phyloP scores from a whole-genome alignment of 92 coral and sea anemone species.

The Paragorgia papillata region DNA sequence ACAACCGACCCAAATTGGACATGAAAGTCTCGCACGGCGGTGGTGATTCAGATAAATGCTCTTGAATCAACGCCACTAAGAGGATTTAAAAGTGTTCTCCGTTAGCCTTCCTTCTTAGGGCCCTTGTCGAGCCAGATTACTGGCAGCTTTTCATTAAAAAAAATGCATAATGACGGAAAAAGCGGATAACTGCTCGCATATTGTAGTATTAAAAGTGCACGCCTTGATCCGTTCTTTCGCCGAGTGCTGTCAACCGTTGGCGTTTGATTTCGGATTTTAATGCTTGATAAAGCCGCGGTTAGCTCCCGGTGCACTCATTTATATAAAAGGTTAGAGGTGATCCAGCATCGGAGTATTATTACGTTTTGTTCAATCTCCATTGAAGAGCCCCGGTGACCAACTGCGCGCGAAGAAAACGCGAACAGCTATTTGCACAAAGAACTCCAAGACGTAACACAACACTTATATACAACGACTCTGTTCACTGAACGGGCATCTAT shows the following conservation, averaged over 20 bases:
- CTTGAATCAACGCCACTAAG: not conserved
- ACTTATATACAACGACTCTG: not conserved
- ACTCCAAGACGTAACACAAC: conserved; percentile 1
- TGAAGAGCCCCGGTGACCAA: conserved; percentile 14
- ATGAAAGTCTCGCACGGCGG: too few relatives aligned
- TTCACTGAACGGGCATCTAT: not conserved
- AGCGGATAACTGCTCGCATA: not conserved
- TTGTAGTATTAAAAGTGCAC: not conserved
- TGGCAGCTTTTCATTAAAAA: too few relatives aligned
- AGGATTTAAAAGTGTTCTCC: not conserved
- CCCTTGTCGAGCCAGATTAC: too few relatives aligned
- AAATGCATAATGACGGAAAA: not conserved
- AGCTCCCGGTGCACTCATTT: too few relatives aligned
- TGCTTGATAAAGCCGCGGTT: not conserved
- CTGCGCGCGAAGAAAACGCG: not conserved
- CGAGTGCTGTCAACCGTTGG: not conserved
- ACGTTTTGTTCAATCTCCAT: not conserved
- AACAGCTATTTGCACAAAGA: conserved; percentile 20
- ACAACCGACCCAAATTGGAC: conserved; percentile 30
- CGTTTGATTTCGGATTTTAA: not conserved
- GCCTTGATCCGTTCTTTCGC: not conserved
- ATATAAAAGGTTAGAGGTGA: too few relatives aligned
- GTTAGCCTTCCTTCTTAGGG: too few relatives aligned
- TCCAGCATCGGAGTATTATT: not conserved
- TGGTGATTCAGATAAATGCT: not conserved